phyloP scores from a whole-genome alignment of 2,797 vertebrate species.

The Acestrorhynchus altus region DNA sequence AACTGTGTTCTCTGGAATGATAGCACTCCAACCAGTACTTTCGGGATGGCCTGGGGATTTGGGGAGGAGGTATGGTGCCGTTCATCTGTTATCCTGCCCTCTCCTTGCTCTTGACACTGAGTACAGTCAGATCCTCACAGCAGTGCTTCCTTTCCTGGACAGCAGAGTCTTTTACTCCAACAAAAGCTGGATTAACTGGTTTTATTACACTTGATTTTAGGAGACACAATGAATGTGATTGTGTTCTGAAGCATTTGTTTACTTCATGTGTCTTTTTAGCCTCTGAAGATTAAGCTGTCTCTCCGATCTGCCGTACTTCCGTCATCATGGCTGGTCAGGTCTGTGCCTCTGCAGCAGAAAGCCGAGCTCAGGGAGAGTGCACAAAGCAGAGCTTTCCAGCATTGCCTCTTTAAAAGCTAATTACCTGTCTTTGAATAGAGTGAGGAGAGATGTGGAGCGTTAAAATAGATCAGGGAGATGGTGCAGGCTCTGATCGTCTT shows the following conservation, averaged over 20 bases:
- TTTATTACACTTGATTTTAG: no score
- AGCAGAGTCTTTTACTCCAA: no score
- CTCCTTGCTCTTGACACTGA: no score
- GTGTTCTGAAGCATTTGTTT: neutral
- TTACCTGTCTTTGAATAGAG: conserved; percentile 75
- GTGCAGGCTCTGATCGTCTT: conserved; percentile 73
- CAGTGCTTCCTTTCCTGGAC: no score
- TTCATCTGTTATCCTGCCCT: no score
- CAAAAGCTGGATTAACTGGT: no score
- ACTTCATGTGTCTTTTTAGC: neutral
- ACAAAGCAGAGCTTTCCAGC: conserved; percentile 44
- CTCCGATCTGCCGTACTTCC: neutral
- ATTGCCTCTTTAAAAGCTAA: conserved; percentile 69
- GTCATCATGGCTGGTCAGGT: neutral
- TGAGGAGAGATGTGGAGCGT: conserved; percentile 71
- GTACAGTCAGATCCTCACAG: no score
- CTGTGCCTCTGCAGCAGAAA: neutral
- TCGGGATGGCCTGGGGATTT: no score
- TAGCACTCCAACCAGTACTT: no score
- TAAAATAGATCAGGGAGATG: conserved; percentile 77
- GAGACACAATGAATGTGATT: no score
- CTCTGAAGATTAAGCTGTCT: conserved; percentile 5
- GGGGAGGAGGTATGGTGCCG: no score
- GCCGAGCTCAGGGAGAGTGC: conserved; percentile 4
- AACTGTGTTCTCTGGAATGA: no score